Evolutionary conservation across 35 echinoderm and acorn worm genomes (phyloP), one percentile per base, ranked within the genome.

Genomic region (Lytechinus variegatus): DNA sequence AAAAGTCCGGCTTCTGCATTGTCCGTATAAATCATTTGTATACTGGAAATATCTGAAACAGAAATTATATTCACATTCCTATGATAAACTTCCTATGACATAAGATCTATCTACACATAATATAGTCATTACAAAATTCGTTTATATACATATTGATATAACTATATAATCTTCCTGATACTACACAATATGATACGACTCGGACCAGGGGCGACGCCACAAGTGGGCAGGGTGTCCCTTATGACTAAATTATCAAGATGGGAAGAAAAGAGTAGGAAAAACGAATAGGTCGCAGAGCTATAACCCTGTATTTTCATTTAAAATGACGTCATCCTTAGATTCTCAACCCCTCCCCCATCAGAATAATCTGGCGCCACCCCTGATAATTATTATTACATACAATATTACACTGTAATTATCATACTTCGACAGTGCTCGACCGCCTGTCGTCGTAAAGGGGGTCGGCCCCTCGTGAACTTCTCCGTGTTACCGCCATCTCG

Each of bases 401-500:
- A 33, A 54, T 28, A 54, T 51, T 4, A 12, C 28, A 90, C 88
- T 54, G 13, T 54, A 7, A 52, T 33, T 90, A 95, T 95, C 87
- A 95, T 95, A 95, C 95, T 95, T 95, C 95, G 13, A 95, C 95
- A 0, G 95, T 95, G 52, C 95, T 95, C 29, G 87, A 92, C 16
- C 95, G 87, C 28, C 95, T 95, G 21, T 95, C 95, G 55, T 95
- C 90, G 33, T 56, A 91, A 9, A 51, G 54, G 12, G 27, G 11
- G n/a, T 93, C 92, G 94, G n/a, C 55, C 9, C 71, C 94, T 28
- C 27, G 66, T 28, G 72, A 87, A 72, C 55, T 54, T 72, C 53
- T 14, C 16, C 95, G 95, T 56, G 55, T 53, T 90, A 87, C 88
- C 24, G 95, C 94, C 98, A 99, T 99, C 96, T 99, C 92, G n/a